phyloP scores from a whole-genome alignment of 2,797 vertebrate species.

The Thalassophryne amazonica region DNA sequence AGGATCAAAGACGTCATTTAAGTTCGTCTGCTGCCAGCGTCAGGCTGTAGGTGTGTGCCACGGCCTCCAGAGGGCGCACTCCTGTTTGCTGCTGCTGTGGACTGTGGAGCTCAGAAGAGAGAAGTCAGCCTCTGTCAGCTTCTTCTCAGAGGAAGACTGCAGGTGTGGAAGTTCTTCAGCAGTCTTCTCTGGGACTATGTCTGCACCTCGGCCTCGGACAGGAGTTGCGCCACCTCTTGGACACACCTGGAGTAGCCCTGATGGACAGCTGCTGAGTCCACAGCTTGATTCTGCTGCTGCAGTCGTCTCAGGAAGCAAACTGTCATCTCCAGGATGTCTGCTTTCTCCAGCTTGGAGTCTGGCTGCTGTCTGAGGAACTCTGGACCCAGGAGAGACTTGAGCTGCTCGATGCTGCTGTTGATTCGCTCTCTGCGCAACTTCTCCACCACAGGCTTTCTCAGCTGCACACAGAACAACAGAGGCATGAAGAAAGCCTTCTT shows the following conservation, averaged over 20 bases:
- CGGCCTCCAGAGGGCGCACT: slow-evolving; percentile 49
- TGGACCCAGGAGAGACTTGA: slow-evolving; percentile 71
- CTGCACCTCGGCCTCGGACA: slow-evolving; percentile 37
- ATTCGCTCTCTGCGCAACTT: slow-evolving; percentile 74
- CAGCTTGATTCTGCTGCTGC: slow-evolving; percentile 17
- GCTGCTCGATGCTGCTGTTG: slow-evolving; percentile 69
- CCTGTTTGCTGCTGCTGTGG: slow-evolving; percentile 32
- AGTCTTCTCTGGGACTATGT: slow-evolving; percentile 36
- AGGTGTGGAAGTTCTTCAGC: slow-evolving; percentile 43
- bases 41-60: slow-evolving; percentile 45
- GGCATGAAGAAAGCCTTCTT: slow-evolving; percentile 17
- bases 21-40: neutral
- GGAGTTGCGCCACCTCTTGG: slow-evolving; percentile 43
- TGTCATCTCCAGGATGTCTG: slow-evolving; percentile 77
- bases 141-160: slow-evolving; percentile 34
- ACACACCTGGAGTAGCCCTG: slow-evolving; percentile 52
- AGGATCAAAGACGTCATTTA: no score
- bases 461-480: slow-evolving; percentile 57
- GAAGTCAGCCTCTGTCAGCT: slow-evolving; percentile 25
- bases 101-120: slow-evolving; percentile 31
- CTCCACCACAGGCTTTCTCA: slow-evolving; percentile 80
- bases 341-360: slow-evolving; percentile 78
- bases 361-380: slow-evolving; percentile 72
- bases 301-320: slow-evolving; percentile 66
- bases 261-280: slow-evolving; percentile 24